phyloP scores from a whole-genome alignment of 1,140 invertebrate genomes.

The Polypedilum pembai region DNA sequence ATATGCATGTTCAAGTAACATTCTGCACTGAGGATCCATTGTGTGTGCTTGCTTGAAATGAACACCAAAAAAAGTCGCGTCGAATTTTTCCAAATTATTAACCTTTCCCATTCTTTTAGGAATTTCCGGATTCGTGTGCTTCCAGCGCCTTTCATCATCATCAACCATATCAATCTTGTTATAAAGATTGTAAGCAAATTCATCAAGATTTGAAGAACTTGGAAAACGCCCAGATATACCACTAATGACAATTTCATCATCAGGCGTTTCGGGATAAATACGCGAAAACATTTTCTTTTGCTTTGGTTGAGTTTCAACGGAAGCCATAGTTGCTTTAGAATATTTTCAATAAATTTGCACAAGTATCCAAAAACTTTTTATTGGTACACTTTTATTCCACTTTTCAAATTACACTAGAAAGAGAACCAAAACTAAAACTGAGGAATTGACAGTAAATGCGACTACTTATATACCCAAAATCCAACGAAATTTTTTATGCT shows the following conservation, averaged over 20 bases:
- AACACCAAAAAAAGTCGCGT: slow-evolving; percentile 51
- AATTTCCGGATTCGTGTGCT: slow-evolving; percentile 55
- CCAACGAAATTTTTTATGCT: no score
- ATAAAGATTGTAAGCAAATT: slow-evolving; percentile 48
- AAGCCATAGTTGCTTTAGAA: neutral
- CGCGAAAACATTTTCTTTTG: slow-evolving; percentile 21
- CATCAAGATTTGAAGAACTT: slow-evolving; percentile 50
- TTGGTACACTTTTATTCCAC: no score
- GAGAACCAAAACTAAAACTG: no score
- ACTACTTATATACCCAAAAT: no score
- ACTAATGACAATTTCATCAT: slow-evolving; percentile 53
- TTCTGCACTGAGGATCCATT: slow-evolving; percentile 49
- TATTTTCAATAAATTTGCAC: no score
- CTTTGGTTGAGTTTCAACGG: neutral
- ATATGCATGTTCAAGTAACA: slow-evolving; percentile 46
- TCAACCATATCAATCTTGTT: slow-evolving; percentile 60
- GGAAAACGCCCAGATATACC: slow-evolving; percentile 60
- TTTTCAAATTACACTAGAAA: no score
- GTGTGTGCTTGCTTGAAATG: slow-evolving; percentile 45
- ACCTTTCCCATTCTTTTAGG: slow-evolving; percentile 68
- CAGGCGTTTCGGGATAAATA: slow-evolving; percentile 37
- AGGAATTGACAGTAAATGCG: no score
- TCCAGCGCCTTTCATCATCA: slow-evolving; percentile 67
- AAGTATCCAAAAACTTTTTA: no score
- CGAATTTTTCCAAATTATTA: slow-evolving; percentile 45